Evolutionary conservation across 2,797 vertebrate genomes (phyloP), one percentile per base, ranked within the genome.

Genomic region (Enteromius unitaeniatus): DNA sequence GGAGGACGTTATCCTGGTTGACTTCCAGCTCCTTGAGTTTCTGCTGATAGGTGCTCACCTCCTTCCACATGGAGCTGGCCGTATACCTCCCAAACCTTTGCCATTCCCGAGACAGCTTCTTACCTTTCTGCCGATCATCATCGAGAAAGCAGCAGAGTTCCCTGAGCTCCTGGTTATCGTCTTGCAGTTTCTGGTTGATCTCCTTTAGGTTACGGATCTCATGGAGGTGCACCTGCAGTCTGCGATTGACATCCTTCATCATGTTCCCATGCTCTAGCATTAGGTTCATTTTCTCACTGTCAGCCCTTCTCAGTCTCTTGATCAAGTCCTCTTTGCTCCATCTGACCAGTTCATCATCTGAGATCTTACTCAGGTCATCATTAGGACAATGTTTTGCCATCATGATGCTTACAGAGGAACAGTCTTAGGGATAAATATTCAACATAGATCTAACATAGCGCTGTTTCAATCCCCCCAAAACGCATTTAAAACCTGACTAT

Each of bases 111-210:
- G 95, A 95, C 88, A 97, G 93, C 90, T 95, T 96, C 89, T 96
- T 96, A 85, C 96, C 96, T 88, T 96, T 97, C 86, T 97, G 96
- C 88, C 96, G 88, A 90, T 97, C 96, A 65, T 97, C 96, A 75
- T 97, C 96, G 88, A 97, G 88, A 89, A 97, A 97, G 89, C 96
- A 97, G 91, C 96, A 97, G 82, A 97, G 95, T 88, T 97, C 96
- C 81, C 96, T 91, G 85, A 97, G 94, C 93, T 97, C 96, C 45
- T 95, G 96, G 93, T 95, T 96, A 88, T 97, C 96, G 53, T 96
- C 95, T 91, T 97, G 96, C 80, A 97, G 94, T 88, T 96, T 95
- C 94, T 96, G 96, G 88, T 97, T 97, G 86, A 97, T 93, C 88
- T 97, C 96, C 90, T 97, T 97, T 87, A 97, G 91, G 40, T 95